Conservation (phyloP, 1,140 invertebrate genomes). For the Cyphomyrmex costatus region DNA sequence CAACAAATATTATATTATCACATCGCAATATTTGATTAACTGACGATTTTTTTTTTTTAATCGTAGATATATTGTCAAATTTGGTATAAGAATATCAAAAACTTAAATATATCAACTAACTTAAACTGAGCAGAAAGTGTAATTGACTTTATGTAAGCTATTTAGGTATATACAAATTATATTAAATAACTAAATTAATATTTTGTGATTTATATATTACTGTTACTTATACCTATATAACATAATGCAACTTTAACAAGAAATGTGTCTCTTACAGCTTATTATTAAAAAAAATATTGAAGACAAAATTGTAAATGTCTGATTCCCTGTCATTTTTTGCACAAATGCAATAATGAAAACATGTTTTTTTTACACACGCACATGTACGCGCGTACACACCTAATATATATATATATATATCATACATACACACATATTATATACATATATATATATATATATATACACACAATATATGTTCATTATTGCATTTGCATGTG, state of each 20-base stretch:
- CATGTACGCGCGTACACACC: no score
- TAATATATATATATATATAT: not conserved
- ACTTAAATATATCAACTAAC: not conserved
- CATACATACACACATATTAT: not conserved
- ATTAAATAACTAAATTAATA: constrained; percentile 18
- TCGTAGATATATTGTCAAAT: not conserved
- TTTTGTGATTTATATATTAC: not conserved
- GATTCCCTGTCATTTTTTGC: not conserved
- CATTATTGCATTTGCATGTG: no score
- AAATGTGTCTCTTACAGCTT: not conserved
- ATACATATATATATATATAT: not conserved
- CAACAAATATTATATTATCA: not conserved
- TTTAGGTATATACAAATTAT: not conserved
- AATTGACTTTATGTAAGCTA: not conserved
- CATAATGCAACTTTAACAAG: not conserved
- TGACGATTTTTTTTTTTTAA: not conserved
- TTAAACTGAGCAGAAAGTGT: not conserved
- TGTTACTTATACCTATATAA: not conserved
- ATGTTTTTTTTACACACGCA: no score
- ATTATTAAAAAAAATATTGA: not conserved
- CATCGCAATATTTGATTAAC: not conserved
- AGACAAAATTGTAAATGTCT: not conserved
- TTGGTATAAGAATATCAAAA: constrained; percentile 3
- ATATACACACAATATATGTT: not conserved
- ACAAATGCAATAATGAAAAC: not conserved